A percentile compares a stretch with the other conserved stretches of the same genome.
phyloP scores from a whole-genome alignment of 2,113 vertebrate species.

The Pongo pygmaeus region DNA sequence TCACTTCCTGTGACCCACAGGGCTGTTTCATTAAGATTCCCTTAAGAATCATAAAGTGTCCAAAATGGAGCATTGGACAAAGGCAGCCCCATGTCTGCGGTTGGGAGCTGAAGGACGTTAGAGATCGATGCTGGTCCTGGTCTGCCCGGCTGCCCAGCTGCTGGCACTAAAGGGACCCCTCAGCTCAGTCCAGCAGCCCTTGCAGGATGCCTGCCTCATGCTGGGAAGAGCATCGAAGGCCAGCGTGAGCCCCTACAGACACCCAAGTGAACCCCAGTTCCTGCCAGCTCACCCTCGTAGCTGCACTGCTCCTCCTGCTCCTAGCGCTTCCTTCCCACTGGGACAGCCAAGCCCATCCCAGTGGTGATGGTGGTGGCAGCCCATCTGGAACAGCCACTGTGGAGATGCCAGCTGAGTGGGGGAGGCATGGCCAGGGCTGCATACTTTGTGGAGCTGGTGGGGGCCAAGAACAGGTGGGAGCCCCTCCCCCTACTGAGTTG shows the following conservation, averaged over 20 bases:
- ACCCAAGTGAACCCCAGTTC: fast-evolving
- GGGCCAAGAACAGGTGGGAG: too few species aligned
- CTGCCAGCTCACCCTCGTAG: too few species aligned
- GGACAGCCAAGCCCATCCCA: fast-evolving
- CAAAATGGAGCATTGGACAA: background rate
- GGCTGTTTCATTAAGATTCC: background rate
- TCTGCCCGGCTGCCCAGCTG: background rate
- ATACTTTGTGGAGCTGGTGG: too few species aligned
- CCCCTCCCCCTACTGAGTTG: too few species aligned
- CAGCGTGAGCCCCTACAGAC: too few species aligned
- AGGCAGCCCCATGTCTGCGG: fast-evolving
- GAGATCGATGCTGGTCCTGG: background rate
- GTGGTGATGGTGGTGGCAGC: background rate
- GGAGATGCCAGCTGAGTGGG: too few species aligned
- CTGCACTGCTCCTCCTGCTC: background rate
- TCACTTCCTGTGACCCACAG: background rate
- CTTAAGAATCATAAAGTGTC: background rate
- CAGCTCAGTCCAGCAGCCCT: background rate
- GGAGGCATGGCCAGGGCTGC: too few species aligned
- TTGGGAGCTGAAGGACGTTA: background rate
- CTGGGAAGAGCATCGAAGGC: background rate
- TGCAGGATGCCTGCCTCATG: too few species aligned
- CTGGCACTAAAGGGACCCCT: too few species aligned
- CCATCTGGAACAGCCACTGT: too few species aligned
- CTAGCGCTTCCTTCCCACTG: too few species aligned